phyloP scores from a whole-genome alignment of 64 coral and sea anemone genomes.

The Montipora cactus region DNA sequence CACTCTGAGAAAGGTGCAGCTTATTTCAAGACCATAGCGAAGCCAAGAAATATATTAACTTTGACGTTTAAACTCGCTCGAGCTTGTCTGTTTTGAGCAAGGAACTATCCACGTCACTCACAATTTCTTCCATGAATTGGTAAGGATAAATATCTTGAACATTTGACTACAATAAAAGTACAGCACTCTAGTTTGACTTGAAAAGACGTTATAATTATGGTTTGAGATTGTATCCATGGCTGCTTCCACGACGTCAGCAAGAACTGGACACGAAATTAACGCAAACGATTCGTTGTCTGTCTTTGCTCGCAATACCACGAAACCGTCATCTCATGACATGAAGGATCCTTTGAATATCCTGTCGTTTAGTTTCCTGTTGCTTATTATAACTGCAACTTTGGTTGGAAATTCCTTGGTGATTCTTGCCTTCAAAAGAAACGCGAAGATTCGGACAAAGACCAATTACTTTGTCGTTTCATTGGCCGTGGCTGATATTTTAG shows the following conservation, averaged over 20 bases:
- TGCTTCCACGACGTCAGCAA: not conserved
- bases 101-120: no score
- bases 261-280: not conserved
- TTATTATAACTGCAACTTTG: slow-evolving; percentile 77
- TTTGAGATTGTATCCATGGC: no score
- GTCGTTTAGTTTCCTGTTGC: slow-evolving; percentile 77
- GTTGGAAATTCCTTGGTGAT: slow-evolving; percentile 87
- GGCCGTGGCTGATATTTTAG: slow-evolving; percentile 75
- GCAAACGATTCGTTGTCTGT: not conserved
- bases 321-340: not conserved
- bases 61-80: no score
- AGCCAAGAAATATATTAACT: no score
- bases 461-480: slow-evolving; percentile 94
- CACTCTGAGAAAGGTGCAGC: no score
- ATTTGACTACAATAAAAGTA: no score
- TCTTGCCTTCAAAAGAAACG: slow-evolving; percentile 70
- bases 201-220: no score
- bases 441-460: slow-evolving; percentile 77
- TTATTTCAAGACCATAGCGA: no score
- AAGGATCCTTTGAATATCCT: slow-evolving; percentile 65
- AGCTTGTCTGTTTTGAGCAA: no score
- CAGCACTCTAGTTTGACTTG: no score
- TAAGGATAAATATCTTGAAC: no score
- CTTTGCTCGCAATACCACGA: not conserved
- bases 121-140: no score